Evolutionary conservation across 53 echinoderm and acorn worm species (phyloP).

Genomic region (Hippasteria phrygiana): DNA sequence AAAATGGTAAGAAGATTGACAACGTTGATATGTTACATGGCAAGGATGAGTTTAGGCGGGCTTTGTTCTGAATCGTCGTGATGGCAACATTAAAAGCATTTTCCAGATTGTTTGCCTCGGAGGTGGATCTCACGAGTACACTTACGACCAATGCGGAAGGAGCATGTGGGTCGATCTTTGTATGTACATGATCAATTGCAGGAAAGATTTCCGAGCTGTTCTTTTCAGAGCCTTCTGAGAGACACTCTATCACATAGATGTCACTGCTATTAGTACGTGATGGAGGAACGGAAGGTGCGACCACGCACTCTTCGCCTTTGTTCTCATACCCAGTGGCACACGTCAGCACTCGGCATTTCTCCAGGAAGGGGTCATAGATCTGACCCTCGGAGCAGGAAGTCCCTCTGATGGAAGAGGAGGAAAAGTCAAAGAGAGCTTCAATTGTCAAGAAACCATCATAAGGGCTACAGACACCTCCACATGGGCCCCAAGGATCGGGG

Average conservation of each 20-base stretch:
- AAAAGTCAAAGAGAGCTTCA: constrained; percentile 48
- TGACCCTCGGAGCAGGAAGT: constrained; percentile 13
- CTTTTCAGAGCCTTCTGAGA: background rate
- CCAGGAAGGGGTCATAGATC: constrained; percentile 65
- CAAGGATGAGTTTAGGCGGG: background rate
- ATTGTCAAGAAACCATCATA: constrained; percentile 52
- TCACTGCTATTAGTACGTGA: background rate
- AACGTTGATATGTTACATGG: constrained; percentile 21
- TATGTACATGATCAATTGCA: background rate
- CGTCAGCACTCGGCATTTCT: constrained; percentile 50
- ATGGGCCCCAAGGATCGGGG: constrained; percentile 18
- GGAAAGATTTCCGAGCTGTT: background rate
- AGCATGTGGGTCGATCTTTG: background rate
- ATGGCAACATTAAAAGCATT: background rate
- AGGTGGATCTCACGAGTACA: constrained; percentile 15
- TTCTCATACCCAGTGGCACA: constrained; percentile 40
- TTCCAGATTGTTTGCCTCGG: background rate
- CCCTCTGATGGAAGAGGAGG: background rate
- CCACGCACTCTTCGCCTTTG: constrained; percentile 16
- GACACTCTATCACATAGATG: background rate
- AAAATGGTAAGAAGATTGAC: constrained; percentile 10
- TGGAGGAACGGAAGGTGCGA: background rate
- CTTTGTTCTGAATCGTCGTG: background rate
- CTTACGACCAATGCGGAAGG: background rate
- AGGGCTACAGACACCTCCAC: background rate